Conservation (phyloP, 2,797 vertebrate genomes). For the Caiman crocodilus region DNA sequence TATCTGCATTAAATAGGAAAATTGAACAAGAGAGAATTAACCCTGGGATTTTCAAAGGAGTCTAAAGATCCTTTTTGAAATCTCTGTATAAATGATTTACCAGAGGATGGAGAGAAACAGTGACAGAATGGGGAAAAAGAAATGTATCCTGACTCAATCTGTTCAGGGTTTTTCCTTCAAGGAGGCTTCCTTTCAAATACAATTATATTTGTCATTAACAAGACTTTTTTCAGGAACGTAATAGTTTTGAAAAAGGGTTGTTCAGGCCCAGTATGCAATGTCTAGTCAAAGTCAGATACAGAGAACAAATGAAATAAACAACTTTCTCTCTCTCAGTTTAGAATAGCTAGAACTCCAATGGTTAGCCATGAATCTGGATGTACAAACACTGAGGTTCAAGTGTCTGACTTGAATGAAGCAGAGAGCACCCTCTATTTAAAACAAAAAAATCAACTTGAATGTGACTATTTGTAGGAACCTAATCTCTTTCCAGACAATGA, state of each 20-base stretch:
- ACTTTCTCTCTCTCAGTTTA: too few species aligned
- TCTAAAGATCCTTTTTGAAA: not conserved
- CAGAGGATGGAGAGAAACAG: not conserved
- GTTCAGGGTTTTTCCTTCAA: not conserved
- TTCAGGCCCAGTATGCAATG: not conserved
- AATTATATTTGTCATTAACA: rapidly evolving
- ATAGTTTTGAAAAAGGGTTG: not conserved
- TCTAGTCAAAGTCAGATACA: not conserved
- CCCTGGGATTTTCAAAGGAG: not conserved
- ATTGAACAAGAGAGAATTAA: not conserved
- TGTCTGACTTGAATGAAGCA: too few species aligned
- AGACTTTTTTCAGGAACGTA: not conserved
- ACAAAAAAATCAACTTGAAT: not conserved
- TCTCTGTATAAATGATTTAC: not conserved
- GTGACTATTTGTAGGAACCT: not conserved
- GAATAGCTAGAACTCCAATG: too few species aligned
- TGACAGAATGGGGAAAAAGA: not conserved
- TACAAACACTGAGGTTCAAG: too few species aligned
- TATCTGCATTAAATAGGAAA: not conserved
- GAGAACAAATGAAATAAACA: not conserved
- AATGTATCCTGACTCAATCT: rapidly evolving
- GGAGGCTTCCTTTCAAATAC: not conserved
- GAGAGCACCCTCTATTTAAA: not conserved
- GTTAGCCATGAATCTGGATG: too few species aligned
- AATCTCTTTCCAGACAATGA: not conserved